phyloP scores from a whole-genome alignment of 2,888 invertebrate genomes.

The Gnatocerus cornutus region DNA sequence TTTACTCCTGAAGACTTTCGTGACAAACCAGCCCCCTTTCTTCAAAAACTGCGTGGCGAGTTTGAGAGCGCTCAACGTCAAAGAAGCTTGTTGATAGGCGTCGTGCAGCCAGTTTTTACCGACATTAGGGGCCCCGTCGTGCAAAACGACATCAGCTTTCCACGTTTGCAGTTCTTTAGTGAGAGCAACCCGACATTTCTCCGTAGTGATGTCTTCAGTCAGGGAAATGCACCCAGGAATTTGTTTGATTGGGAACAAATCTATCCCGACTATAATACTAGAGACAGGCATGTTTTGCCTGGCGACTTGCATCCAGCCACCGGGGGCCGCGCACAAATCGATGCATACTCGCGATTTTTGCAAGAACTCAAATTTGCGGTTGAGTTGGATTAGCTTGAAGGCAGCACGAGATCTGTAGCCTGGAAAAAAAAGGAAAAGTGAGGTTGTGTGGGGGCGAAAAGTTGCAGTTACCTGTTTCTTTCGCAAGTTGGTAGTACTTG shows the following conservation, averaged over 20 bases:
- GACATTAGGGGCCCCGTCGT: constrained; percentile 99
- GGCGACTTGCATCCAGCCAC: constrained; percentile 99
- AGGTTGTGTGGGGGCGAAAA: constrained; percentile 1
- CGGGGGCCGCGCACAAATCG: constrained; percentile 99
- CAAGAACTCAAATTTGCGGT: constrained; percentile 97
- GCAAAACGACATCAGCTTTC: constrained; percentile 97
- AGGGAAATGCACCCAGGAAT: constrained; percentile 93
- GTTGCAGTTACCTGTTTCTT: constrained; percentile 91
- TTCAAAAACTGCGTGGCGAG: constrained; percentile 91
- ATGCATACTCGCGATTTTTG: constrained; percentile 97
- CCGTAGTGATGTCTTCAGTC: constrained; percentile 97
- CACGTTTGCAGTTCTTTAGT: constrained; percentile 92
- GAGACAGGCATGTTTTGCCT: constrained; percentile 98
- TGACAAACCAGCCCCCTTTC: constrained; percentile 97
- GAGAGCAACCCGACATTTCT: constrained; percentile 88
- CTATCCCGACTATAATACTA: constrained; percentile 95
- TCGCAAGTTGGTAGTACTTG: constrained; percentile 98
- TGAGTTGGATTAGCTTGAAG: constrained; percentile 98
- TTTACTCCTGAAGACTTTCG: constrained; percentile 98
- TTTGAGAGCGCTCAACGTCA: constrained; percentile 95
- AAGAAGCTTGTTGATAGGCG: constrained; percentile 93
- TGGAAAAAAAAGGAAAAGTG: constrained; percentile 65
- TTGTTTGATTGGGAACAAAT: constrained; percentile 94
- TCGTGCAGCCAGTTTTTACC: constrained; percentile 97
- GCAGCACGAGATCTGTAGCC: constrained; percentile 98